Base-by-base conservation (phyloP, 2,888 invertebrate genomes). In the Camptogramma bilineatum region DNA sequence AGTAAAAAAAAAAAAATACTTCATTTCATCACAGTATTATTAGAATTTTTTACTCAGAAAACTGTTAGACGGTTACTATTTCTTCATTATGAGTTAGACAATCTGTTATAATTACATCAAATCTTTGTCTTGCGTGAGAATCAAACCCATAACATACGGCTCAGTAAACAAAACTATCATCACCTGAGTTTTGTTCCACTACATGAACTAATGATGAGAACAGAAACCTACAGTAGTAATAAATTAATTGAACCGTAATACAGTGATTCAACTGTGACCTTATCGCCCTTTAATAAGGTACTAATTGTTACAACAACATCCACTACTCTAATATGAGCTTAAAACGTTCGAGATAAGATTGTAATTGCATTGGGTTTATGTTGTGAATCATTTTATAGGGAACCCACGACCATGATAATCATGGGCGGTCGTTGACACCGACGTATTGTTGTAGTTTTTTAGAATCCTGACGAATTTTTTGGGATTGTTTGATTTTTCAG, bases 261-360 rank as follows among this genome's bases (percentile, higher is more conserved):
- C 47, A 63, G 52, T 62, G 58, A 68, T 68, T 68, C 66, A 59
- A 62, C 61, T 64, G 52, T 68, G 62, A 60, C 62, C 66, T 67
- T 70, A 70, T 70, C 64, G 52, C 50, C 62, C 47, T 50, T 52
- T 62, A 42, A 67, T 72, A 70, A 52, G 51, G 65, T 47, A 54
- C 62, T 59, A 65, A 64, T 68, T 64, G 64, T 63, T 58, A 16
- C 18, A 60, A 44, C 31, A 46, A 19, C 18, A 21, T n/a, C 31
- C 34, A 17, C 16, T 34, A 46, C 28, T 54, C 24, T 51, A 28
- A 58, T 51, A 8, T 61, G 47, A 51, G 31, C n/a, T 54, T 46
- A 51, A 51, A 17, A 18, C 1, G 18, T 28, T 62, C 24, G 50
- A n/a, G 1, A 42, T 66, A 54, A 44, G 62, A 28, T 42, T 62